These are phyloP conservation scores for Drosophila paracracens DNA, from an alignment of 2,888 invertebrate genomes.

Conservation along the genomic window DNA sequence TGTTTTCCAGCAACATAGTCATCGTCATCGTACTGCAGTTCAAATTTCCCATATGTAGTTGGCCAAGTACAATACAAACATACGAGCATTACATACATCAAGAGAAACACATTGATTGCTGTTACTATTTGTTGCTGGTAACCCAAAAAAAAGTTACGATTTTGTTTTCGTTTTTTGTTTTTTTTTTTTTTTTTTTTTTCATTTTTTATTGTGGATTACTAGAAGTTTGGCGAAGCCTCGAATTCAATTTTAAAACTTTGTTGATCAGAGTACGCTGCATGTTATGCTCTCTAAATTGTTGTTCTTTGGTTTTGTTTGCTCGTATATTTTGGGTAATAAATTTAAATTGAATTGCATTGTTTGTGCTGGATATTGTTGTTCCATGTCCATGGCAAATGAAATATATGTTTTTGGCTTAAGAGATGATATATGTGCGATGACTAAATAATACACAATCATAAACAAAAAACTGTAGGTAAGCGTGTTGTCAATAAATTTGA, in stretches of 20 bases:
- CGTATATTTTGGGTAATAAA: slow-evolving; percentile 13
- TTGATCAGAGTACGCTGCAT: slow-evolving; percentile 32
- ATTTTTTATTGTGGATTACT: slow-evolving; percentile 8
- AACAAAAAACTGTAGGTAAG: too few relatives aligned
- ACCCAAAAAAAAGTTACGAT: slow-evolving; percentile 21
- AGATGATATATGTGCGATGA: not conserved
- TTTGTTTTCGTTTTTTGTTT: slow-evolving; percentile 11
- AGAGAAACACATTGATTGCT: slow-evolving; percentile 43
- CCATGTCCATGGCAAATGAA: not conserved
- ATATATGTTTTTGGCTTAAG: not conserved
- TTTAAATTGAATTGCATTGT: slow-evolving; percentile 15
- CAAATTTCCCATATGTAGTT: slow-evolving; percentile 34
- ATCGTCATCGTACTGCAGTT: slow-evolving; percentile 30
- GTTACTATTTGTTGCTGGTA: not conserved
- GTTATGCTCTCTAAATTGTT: slow-evolving; percentile 26
- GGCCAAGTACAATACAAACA: not conserved
- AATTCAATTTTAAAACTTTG: slow-evolving; percentile 69
- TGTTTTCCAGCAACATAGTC: slow-evolving; percentile 29
- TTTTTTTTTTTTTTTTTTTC: not conserved
- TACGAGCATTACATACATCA: not conserved
- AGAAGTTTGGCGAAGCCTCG: slow-evolving; percentile 50
- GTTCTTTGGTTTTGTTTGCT: slow-evolving; percentile 10
- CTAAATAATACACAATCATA: too few relatives aligned
- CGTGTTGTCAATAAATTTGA: not conserved
- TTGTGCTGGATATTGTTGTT: slow-evolving; percentile 9